Conservation (phyloP, 2,888 invertebrate species). For the Spilosoma lubricipeda region DNA sequence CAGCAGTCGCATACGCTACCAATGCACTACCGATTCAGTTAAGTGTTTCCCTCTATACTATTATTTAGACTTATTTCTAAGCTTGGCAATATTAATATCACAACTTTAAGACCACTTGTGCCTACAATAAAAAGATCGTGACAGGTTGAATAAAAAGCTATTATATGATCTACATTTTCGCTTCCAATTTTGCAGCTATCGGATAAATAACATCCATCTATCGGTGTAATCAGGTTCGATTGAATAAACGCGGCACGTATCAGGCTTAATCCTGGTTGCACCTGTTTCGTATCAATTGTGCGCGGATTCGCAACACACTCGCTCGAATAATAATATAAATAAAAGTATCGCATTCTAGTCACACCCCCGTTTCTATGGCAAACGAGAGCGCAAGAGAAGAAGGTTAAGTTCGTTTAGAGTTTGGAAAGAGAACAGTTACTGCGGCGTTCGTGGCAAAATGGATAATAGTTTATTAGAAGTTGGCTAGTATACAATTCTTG, state of each 20-base stretch:
- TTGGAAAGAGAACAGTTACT: not conserved
- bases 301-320: slow-evolving; percentile 40
- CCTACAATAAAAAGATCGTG: too few species aligned
- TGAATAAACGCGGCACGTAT: slow-evolving; percentile 12
- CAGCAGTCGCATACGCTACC: too few species aligned
- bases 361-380: slow-evolving; percentile 17
- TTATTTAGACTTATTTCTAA: too few species aligned
- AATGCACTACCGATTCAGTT: too few species aligned
- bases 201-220: not conserved
- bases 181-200: not conserved
- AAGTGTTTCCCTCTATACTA: too few species aligned
- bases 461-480: not conserved
- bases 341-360: slow-evolving; percentile 54
- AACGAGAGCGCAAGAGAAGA: not conserved
- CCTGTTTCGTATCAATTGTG: slow-evolving; percentile 42
- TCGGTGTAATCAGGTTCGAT: slow-evolving; percentile 7
- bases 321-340: slow-evolving; percentile 58
- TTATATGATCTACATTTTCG: too few species aligned
- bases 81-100: too few species aligned
- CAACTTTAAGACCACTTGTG: too few species aligned
- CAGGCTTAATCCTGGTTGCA: slow-evolving; percentile 33
- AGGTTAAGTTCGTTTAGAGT: slow-evolving; percentile 15
- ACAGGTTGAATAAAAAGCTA: not conserved
- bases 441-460: not conserved
- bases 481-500: too few species aligned